phyloP scores from a whole-genome alignment of 2,113 vertebrate species.

The Lampris incognitus region DNA sequence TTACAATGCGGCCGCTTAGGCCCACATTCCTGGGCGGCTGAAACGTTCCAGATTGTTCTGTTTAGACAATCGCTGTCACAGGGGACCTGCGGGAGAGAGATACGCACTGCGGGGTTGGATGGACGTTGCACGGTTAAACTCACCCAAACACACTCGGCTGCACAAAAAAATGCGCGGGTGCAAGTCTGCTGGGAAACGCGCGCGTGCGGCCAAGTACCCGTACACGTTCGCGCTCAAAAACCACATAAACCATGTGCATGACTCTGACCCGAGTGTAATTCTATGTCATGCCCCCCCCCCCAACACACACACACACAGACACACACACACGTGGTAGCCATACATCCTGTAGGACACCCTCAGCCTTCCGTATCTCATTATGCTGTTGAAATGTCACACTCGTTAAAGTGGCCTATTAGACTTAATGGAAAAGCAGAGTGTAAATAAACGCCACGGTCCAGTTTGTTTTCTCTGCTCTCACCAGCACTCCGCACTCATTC shows the following conservation, averaged over 20 bases:
- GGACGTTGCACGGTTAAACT: background rate
- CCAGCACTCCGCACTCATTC: slow-evolving; percentile 59
- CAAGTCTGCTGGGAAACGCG: slow-evolving; percentile 1
- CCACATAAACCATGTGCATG: background rate
- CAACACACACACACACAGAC: slow-evolving; percentile 8
- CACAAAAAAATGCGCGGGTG: background rate
- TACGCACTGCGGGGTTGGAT: slow-evolving; percentile 25
- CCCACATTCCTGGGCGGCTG: slow-evolving; percentile 57
- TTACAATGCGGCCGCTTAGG: slow-evolving; percentile 60
- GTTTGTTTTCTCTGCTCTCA: slow-evolving; percentile 76
- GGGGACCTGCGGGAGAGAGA: slow-evolving; percentile 19
- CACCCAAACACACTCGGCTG: slow-evolving; percentile 17
- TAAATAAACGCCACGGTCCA: slow-evolving; percentile 78
- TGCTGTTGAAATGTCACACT: slow-evolving; percentile 78
- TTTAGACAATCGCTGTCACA: slow-evolving; percentile 58
- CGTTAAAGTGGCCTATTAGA: slow-evolving; percentile 79
- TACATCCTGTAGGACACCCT: slow-evolving; percentile 57
- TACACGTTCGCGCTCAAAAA: background rate
- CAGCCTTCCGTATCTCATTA: slow-evolving; percentile 66
- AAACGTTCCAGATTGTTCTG: slow-evolving; percentile 75
- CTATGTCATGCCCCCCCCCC: too few species aligned
- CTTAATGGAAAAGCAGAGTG: slow-evolving; percentile 77
- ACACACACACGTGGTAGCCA: background rate
- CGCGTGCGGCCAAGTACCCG: background rate
- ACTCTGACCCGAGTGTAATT: background rate